Percentiles rank a stretch among this genome's conserved stretches.
Evolutionary conservation across 1,140 invertebrate species (phyloP).

Genomic region (Meteorus sp.): DNA sequence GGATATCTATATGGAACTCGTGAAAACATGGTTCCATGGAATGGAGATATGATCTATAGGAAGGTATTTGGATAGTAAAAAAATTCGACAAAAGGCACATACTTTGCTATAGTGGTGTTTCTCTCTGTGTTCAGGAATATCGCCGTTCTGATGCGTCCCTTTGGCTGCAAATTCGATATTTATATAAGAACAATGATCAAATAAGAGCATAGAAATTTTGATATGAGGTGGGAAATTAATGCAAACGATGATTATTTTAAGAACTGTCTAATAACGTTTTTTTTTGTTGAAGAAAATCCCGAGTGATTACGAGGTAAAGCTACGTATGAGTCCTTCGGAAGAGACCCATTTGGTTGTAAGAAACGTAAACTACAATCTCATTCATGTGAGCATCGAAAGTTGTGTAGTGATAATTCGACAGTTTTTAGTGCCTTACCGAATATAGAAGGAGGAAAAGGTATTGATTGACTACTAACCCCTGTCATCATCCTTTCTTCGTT

Average conservation of each 20-base stretch:
- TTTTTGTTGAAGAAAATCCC: too few species aligned
- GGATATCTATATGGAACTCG: too few species aligned
- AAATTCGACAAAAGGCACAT: slow-evolving; percentile 32
- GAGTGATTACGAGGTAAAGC: too few species aligned
- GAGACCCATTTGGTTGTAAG: too few species aligned
- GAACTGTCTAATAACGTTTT: too few species aligned
- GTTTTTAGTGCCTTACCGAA: background rate
- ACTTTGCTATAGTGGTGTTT: slow-evolving; percentile 64
- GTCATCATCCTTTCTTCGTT: slow-evolving; percentile 73
- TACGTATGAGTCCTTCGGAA: too few species aligned
- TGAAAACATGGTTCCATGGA: too few species aligned
- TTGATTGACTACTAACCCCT: slow-evolving; percentile 63
- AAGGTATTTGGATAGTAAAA: slow-evolving; percentile 7
- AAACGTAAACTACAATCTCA: too few species aligned
- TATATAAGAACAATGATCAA: slow-evolving; percentile 18
- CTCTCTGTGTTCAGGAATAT: slow-evolving; percentile 61
- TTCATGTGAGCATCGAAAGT: background rate
- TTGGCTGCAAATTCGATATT: slow-evolving; percentile 48
- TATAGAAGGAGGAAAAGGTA: background rate
- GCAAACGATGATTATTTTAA: too few species aligned
- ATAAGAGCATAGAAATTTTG: slow-evolving; percentile 3
- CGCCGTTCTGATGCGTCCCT: slow-evolving; percentile 62
- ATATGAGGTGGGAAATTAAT: slow-evolving; percentile 15
- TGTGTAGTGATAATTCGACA: background rate
- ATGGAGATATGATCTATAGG: too few species aligned